These are phyloP conservation scores for Epinotia brunnichana DNA, from an alignment of 2,888 invertebrate genomes.

Conservation along the genomic window DNA sequence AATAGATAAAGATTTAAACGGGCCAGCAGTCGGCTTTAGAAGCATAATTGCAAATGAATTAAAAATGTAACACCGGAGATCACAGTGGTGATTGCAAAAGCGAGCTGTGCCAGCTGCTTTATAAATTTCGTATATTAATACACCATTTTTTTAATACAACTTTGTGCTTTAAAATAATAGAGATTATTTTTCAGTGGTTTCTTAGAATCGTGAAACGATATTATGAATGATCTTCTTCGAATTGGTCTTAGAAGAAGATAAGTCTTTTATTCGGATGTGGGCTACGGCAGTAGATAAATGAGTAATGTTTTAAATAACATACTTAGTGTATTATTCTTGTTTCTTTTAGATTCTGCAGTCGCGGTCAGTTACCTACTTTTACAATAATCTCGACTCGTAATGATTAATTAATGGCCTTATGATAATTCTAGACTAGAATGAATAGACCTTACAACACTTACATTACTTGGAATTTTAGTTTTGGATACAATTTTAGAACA, in stretches of 20 bases:
- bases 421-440: no score
- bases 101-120: not conserved
- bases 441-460: no score
- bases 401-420: no score
- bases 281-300: slow-evolving; percentile 2
- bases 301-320: no score
- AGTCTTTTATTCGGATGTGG: slow-evolving; percentile 7
- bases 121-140: not conserved
- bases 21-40: not conserved
- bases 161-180: not conserved
- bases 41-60: slow-evolving; percentile 43
- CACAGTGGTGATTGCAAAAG: slow-evolving; percentile 22
- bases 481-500: no score
- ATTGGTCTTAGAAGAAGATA: not conserved
- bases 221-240: not conserved
- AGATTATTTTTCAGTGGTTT: not conserved
- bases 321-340: no score
- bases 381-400: no score
- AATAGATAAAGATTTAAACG: not conserved
- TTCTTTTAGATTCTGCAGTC: no score
- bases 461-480: no score
- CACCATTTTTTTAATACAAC: not conserved
- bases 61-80: slow-evolving; percentile 38
- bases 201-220: not conserved
- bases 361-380: no score